phyloP scores from a whole-genome alignment of 1,140 invertebrate species.

The Zelostemma sp. region DNA sequence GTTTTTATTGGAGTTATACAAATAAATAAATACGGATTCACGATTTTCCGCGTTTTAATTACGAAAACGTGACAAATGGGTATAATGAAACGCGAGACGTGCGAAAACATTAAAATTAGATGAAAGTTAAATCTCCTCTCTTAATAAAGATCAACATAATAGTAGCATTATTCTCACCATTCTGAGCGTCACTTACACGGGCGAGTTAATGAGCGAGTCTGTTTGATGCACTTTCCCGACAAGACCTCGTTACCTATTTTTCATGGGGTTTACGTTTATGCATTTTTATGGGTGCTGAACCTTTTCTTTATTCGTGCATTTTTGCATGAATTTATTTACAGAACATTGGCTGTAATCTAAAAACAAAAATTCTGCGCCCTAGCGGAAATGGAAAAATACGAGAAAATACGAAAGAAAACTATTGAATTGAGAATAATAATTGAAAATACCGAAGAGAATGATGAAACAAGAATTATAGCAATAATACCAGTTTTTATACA shows the following conservation, averaged over 20 bases:
- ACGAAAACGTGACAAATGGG: neutral
- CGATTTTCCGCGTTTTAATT: too few species aligned
- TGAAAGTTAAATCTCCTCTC: neutral
- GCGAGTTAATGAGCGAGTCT: slow-evolving; percentile 10
- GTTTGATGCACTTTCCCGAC: slow-evolving; percentile 14
- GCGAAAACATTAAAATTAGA: neutral
- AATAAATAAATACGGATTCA: neutral
- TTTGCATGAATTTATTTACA: too few species aligned
- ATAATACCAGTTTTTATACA: too few species aligned
- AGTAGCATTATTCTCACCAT: slow-evolving; percentile 4
- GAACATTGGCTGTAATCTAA: too few species aligned
- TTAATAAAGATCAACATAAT: neutral
- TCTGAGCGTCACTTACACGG: slow-evolving; percentile 1
- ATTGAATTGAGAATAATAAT: too few species aligned
- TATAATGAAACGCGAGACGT: too few species aligned
- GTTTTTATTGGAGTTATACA: neutral
- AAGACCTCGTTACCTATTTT: slow-evolving; percentile 16
- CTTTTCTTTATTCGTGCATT: neutral
- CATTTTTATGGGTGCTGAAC: neutral
- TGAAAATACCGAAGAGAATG: too few species aligned
- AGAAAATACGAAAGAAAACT: too few species aligned
- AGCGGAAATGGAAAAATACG: too few species aligned
- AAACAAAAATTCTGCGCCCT: too few species aligned
- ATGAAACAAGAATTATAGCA: too few species aligned
- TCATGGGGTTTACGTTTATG: neutral